Evolutionary conservation across 23 tunicate species (phyloP).

Genomic region (Trididemnum miniatum): DNA sequence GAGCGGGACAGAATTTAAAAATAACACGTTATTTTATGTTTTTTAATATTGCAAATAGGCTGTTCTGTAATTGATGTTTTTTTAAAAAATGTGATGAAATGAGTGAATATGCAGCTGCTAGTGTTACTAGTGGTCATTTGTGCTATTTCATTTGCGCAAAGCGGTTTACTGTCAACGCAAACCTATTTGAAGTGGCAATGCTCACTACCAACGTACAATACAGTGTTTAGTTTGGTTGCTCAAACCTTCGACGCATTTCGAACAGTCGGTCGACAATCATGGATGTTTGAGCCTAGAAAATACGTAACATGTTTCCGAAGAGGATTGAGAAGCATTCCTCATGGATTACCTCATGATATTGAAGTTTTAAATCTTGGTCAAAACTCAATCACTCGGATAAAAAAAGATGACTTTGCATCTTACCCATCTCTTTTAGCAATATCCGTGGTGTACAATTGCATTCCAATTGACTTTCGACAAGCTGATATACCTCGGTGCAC

Average conservation of each 20-base stretch:
- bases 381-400: neutral
- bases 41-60: too few relatives aligned
- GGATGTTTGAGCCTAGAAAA: conserved; percentile 13
- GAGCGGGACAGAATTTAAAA: too few relatives aligned
- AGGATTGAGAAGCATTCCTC: neutral
- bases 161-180: too few relatives aligned
- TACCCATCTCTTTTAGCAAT: neutral
- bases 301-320: neutral
- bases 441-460: neutral
- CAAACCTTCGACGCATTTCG: neutral
- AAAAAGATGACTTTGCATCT: neutral
- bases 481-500: neutral
- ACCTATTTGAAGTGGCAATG: neutral
- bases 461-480: neutral
- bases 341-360: neutral
- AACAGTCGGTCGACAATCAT: neutral
- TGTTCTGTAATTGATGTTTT: too few relatives aligned
- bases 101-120: too few relatives aligned
- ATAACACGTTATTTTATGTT: too few relatives aligned
- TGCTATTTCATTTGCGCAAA: too few relatives aligned
- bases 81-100: too few relatives aligned
- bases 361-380: neutral
- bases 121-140: too few relatives aligned
- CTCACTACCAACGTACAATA: neutral
- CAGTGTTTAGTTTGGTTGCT: neutral